These are phyloP conservation scores for Urophycis tenuis DNA, from an alignment of 2,797 vertebrate genomes.

Conservation along the genomic window DNA sequence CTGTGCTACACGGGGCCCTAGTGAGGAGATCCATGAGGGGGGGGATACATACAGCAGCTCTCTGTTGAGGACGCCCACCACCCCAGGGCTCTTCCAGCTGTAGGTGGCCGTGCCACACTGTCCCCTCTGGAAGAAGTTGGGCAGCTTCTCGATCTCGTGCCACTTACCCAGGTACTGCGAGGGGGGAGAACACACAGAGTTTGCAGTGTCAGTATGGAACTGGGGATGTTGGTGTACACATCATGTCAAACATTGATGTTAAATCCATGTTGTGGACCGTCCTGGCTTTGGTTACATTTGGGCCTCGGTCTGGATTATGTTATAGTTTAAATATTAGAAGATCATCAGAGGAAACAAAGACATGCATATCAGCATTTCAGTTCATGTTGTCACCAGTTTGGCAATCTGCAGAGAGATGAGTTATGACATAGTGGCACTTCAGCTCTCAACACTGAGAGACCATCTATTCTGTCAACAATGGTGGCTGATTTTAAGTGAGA, in stretches of 20 bases:
- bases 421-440: too few species aligned
- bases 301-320: neutral
- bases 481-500: neutral
- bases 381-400: neutral
- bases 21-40: neutral
- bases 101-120: slow-evolving; percentile 77
- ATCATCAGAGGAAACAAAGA: neutral
- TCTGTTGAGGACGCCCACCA: slow-evolving; percentile 73
- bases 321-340: neutral
- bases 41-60: slow-evolving; percentile 74
- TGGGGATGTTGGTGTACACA: slow-evolving; percentile 5
- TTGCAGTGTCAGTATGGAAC: neutral
- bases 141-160: slow-evolving; percentile 80
- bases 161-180: slow-evolving; percentile 80
- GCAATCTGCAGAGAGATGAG: neutral
- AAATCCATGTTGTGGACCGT: neutral
- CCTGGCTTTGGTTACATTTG: neutral
- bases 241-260: neutral
- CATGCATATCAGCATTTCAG: neutral
- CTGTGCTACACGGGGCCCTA: neutral
- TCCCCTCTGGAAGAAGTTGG: slow-evolving; percentile 71
- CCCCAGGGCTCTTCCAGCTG: slow-evolving; percentile 60
- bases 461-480: neutral
- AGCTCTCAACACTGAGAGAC: neutral
- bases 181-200: slow-evolving; percentile 10